Conservation (phyloP, 2,113 vertebrate genomes). For the Notarius lentiginosus region DNA sequence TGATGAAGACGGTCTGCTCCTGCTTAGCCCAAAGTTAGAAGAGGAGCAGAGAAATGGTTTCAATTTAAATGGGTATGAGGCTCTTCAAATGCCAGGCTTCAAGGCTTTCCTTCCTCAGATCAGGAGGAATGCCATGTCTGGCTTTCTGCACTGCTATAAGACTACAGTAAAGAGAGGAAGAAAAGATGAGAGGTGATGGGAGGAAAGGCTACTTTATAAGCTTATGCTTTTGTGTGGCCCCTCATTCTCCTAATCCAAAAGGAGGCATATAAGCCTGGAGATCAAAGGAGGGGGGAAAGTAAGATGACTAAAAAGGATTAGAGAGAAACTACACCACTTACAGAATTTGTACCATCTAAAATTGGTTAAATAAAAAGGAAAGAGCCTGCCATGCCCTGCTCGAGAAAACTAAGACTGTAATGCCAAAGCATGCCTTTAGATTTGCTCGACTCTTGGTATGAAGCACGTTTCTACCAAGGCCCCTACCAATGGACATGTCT, state of each 20-base stretch:
- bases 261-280: conserved; percentile 16
- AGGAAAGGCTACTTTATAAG: conserved; percentile 11
- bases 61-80: conserved; percentile 65
- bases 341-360: not conserved
- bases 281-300: not conserved
- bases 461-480: not conserved
- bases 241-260: conserved; percentile 33
- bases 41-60: conserved; percentile 66
- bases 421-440: not conserved
- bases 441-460: not conserved
- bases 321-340: not conserved
- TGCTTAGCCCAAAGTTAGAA: conserved; percentile 54
- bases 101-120: conserved; percentile 67
- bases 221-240: conserved; percentile 22
- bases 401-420: not conserved
- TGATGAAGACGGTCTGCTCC: conserved; percentile 68
- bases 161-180: conserved; percentile 39
- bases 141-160: conserved; percentile 51
- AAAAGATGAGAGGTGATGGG: not conserved
- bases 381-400: not conserved
- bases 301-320: not conserved
- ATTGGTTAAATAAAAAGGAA: not conserved
- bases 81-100: conserved; percentile 60
- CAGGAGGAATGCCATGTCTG: conserved; percentile 65
- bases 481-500: not conserved